A percentile compares a stretch with the other conserved stretches of the same genome.
phyloP scores from a whole-genome alignment of 1,140 invertebrate genomes.

The Trichonephila clavipes region DNA sequence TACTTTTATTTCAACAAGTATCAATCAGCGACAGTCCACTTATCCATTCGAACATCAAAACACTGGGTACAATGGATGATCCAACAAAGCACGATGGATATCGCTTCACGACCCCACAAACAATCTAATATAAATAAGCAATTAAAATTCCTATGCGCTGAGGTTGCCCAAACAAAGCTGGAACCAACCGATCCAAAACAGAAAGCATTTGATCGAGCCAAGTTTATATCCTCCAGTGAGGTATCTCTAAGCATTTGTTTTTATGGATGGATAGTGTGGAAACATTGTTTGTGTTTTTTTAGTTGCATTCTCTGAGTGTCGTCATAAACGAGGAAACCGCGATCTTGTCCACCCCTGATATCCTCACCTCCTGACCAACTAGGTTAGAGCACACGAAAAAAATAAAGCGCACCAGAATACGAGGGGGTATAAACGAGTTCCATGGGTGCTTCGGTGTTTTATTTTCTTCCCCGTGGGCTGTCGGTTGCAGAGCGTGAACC shows the following conservation, averaged over 20 bases:
- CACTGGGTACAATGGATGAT: neutral
- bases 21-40: neutral
- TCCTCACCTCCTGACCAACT: constrained; percentile 36
- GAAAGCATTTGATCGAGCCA: neutral
- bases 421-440: constrained; percentile 25
- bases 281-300: neutral
- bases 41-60: neutral
- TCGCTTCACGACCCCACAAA: neutral
- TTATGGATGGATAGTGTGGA: neutral
- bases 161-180: neutral
- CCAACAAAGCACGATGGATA: neutral
- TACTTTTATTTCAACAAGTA: neutral
- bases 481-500: neutral
- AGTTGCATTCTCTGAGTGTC: neutral
- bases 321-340: neutral
- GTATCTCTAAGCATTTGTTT: no score
- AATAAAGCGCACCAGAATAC: neutral
- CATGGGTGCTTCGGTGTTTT: neutral
- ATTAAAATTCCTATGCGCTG: neutral
- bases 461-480: constrained; percentile 30
- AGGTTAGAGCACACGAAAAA: neutral
- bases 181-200: neutral
- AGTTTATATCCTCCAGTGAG: neutral
- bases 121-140: neutral
- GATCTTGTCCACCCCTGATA: neutral